Conservation (phyloP, 2,113 vertebrate species). For the Nibea albiflora region DNA sequence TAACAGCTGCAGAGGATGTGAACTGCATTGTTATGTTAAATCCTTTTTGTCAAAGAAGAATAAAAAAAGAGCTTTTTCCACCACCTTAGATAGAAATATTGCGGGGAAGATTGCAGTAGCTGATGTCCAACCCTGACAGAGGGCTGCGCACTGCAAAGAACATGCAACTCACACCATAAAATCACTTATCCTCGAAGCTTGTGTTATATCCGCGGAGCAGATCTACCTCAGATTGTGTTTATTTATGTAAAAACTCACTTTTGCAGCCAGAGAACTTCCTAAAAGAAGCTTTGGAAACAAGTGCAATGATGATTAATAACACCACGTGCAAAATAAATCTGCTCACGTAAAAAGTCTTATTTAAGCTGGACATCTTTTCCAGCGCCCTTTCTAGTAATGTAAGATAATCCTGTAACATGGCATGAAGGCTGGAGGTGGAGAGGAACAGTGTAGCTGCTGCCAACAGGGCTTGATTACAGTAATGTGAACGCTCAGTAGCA, state of each 20-base stretch:
- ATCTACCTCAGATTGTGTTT: neutral
- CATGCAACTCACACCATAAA: neutral
- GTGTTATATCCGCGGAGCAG: neutral
- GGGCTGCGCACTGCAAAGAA: conserved; percentile 24
- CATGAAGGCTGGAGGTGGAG: conserved; percentile 22
- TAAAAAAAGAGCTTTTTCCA: neutral
- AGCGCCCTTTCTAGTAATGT: conserved; percentile 61
- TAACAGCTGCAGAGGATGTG: neutral
- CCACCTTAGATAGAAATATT: neutral
- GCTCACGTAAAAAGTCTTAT: conserved; percentile 22
- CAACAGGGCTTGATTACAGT: conserved; percentile 71
- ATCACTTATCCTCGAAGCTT: neutral
- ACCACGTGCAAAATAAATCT: conserved; percentile 8
- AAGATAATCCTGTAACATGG: conserved; percentile 52
- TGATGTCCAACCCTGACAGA: conserved; percentile 46
- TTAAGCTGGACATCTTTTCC: conserved; percentile 29
- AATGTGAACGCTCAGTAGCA: conserved; percentile 73
- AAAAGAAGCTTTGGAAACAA: neutral
- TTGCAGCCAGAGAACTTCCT: neutral
- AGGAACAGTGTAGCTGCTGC: conserved; percentile 44
- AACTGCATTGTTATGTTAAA: neutral
- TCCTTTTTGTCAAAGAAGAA: neutral
- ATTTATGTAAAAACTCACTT: neutral
- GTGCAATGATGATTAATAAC: neutral
- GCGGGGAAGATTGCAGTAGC: conserved; percentile 6